Conservation (phyloP, 2,113 vertebrate species). For the Holacanthus passer region DNA sequence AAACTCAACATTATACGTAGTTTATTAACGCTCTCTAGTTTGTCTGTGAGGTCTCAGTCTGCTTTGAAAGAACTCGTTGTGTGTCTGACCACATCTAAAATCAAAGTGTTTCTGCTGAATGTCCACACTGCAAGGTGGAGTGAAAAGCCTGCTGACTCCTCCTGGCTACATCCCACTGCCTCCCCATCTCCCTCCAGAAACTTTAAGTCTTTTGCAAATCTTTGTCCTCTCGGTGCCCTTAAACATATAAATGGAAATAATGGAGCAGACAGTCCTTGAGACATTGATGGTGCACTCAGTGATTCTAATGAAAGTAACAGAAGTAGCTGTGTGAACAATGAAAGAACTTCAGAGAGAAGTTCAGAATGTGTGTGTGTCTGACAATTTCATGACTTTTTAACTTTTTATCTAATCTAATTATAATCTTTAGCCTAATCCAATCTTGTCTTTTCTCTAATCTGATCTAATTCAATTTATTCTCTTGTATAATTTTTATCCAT, state of each 20-base stretch:
- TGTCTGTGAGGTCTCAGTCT: neutral
- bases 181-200: neutral
- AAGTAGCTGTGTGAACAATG: neutral
- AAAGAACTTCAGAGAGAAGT: too few relatives aligned
- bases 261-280: neutral
- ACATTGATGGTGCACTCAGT: neutral
- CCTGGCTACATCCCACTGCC: neutral
- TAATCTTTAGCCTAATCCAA: neutral
- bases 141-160: neutral
- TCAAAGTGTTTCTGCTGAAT: neutral
- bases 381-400: neutral
- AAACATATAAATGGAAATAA: neutral
- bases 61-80: neutral
- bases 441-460: neutral
- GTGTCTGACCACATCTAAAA: neutral
- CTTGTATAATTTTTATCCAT: too few relatives aligned
- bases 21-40: too few relatives aligned
- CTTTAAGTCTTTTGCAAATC: neutral
- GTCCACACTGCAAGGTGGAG: neutral
- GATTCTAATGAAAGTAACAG: neutral
- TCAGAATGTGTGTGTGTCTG: neutral
- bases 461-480: too few relatives aligned
- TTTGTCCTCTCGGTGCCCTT: neutral
- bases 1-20: too few relatives aligned
- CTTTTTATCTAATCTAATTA: neutral